Evolutionary conservation across 2,113 vertebrate genomes (phyloP).

Genomic region (Gymnorhina tibicen): DNA sequence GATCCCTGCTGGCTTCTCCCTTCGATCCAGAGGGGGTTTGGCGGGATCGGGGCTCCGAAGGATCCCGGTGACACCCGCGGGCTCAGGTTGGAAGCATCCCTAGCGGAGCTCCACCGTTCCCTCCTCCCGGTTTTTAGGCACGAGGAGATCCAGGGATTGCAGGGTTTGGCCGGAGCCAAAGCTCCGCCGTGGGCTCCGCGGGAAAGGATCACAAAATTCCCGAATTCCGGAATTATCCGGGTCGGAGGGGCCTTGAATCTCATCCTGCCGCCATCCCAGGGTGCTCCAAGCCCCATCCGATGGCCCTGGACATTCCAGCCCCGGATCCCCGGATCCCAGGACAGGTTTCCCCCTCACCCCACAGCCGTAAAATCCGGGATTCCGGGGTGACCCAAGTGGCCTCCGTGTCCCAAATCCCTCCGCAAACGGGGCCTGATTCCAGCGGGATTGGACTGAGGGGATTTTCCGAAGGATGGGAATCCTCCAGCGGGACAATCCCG

Average conservation of each 20-base stretch:
- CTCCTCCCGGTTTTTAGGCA: neutral
- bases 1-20: neutral
- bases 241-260: neutral
- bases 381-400: too few species aligned
- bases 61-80: neutral
- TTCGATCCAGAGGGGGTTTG: neutral
- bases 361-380: fast-evolving
- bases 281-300: neutral
- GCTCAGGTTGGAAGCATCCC: neutral
- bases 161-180: neutral
- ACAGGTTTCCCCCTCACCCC: neutral
- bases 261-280: neutral
- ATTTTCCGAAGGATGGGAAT: neutral
- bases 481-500: neutral
- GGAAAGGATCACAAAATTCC: neutral
- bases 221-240: neutral
- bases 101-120: neutral
- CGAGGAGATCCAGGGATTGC: neutral
- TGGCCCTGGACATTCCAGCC: neutral
- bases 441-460: fast-evolving
- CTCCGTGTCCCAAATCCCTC: neutral
- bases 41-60: neutral
- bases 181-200: neutral
- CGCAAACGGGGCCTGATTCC: neutral
- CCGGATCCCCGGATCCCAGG: neutral